Conservation (phyloP, 2,888 invertebrate genomes). For the Danaus chrysippus region DNA sequence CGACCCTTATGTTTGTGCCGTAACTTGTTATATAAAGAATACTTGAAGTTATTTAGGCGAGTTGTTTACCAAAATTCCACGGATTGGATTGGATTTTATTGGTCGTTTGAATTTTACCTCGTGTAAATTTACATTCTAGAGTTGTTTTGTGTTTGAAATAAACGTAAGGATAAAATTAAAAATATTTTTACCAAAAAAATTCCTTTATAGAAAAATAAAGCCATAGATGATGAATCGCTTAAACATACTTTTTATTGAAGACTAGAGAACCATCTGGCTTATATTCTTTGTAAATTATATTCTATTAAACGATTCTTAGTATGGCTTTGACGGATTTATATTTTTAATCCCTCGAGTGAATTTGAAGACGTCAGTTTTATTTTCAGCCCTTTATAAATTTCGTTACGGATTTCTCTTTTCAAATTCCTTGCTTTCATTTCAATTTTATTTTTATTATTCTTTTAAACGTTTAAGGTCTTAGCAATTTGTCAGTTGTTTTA, state of each 20-base stretch:
- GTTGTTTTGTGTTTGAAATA: no score
- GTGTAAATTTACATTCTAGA: no score
- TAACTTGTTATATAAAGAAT: background rate
- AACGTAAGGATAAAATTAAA: no score
- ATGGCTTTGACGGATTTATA: background rate
- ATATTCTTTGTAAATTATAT: background rate
- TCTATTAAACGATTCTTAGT: background rate
- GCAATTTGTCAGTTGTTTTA: no score
- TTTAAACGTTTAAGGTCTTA: no score
- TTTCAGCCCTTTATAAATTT: slow-evolving; percentile 1
- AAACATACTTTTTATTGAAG: no score
- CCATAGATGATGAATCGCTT: no score
- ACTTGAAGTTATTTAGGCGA: slow-evolving; percentile 1
- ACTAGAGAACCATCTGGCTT: background rate
- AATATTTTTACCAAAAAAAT: no score
- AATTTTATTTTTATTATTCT: no score
- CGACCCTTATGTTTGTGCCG: slow-evolving; percentile 5
- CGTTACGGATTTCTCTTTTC: slow-evolving; percentile 2
- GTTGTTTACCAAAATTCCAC: background rate
- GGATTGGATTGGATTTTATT: background rate
- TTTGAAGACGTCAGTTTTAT: slow-evolving; percentile 12
- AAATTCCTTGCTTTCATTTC: slow-evolving; percentile 4
- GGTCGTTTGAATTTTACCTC: background rate
- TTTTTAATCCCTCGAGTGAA: slow-evolving; percentile 10
- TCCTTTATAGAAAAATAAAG: no score